phyloP scores from a whole-genome alignment of 2,797 vertebrate species.

The Characodon lateralis region DNA sequence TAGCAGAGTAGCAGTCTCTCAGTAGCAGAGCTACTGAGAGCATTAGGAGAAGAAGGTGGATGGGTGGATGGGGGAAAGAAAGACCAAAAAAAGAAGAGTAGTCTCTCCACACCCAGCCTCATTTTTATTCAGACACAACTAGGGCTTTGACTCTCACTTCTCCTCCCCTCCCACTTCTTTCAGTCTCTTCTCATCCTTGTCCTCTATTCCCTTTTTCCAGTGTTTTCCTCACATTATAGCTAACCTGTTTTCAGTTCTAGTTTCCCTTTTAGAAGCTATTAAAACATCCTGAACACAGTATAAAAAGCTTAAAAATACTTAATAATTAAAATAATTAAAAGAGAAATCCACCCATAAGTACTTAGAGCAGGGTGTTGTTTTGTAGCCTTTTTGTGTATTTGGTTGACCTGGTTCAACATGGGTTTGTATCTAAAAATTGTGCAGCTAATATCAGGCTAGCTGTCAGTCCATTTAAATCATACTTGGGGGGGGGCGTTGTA shows the following conservation, averaged over 20 bases:
- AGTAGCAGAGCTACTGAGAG: no score
- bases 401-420: constrained; percentile 6
- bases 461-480: constrained; percentile 29
- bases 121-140: constrained; percentile 68
- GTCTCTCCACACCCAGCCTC: constrained; percentile 68
- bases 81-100: constrained; percentile 57
- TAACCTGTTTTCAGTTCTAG: constrained; percentile 45
- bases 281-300: constrained; percentile 35
- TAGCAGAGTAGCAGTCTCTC: no score
- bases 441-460: constrained; percentile 43
- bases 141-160: constrained; percentile 40
- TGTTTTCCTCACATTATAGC: constrained; percentile 29
- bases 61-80: constrained; percentile 30
- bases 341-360: constrained; percentile 53
- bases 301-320: constrained; percentile 33
- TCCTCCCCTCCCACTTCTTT: constrained; percentile 26
- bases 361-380: constrained; percentile 12
- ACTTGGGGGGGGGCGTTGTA: constrained; percentile 7
- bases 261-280: constrained; percentile 49
- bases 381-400: neutral
- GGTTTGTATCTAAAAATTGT: constrained; percentile 42
- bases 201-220: constrained; percentile 59
- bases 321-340: constrained; percentile 36
- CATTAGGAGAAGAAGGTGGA: constrained; percentile 47
- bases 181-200: constrained; percentile 34